A percentile compares a stretch with the other conserved stretches of the same genome.
These are phyloP conservation scores for Miichthys miiuy DNA, from an alignment of 2,797 vertebrate species.

Conservation along the genomic window DNA sequence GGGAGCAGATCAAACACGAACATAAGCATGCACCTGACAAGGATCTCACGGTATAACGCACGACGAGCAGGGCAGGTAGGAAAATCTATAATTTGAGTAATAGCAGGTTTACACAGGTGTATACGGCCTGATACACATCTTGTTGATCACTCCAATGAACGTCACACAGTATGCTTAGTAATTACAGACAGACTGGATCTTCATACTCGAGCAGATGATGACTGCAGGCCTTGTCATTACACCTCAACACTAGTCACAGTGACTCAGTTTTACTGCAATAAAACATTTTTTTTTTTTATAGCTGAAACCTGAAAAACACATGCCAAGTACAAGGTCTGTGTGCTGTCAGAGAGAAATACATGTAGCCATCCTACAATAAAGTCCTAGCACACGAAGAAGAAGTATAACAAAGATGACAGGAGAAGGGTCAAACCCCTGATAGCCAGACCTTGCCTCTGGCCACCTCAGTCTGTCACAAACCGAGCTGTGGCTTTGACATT, in stretches of 20 bases:
- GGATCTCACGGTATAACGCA: neutral
- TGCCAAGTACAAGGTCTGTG: neutral
- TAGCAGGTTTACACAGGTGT: conserved; percentile 53
- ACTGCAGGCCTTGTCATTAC: conserved; percentile 48
- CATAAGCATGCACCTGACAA: conserved; percentile 3
- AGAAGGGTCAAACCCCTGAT: conserved; percentile 48
- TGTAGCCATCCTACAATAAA: conserved; percentile 10
- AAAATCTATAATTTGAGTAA: conserved; percentile 58
- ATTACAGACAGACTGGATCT: conserved; percentile 31
- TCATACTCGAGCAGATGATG: conserved; percentile 47
- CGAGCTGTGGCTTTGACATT: conserved; percentile 42
- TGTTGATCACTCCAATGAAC: conserved; percentile 13
- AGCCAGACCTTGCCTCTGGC: conserved; percentile 59
- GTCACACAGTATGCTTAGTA: conserved; percentile 14
- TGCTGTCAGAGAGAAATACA: conserved; percentile 15
- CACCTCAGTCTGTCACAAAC: conserved; percentile 41
- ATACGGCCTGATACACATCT: conserved; percentile 3
- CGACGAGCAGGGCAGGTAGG: conserved; percentile 4
- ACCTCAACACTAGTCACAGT: conserved; percentile 52
- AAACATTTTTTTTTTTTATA: conserved; percentile 21
- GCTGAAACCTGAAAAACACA: conserved; percentile 36
- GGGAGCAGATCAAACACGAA: conserved; percentile 17
- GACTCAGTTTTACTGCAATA: conserved; percentile 70
- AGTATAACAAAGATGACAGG: conserved; percentile 30
- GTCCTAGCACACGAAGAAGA: conserved; percentile 10